phyloP scores from a whole-genome alignment of 2,113 vertebrate genomes.

The Engystomops pustulosus region DNA sequence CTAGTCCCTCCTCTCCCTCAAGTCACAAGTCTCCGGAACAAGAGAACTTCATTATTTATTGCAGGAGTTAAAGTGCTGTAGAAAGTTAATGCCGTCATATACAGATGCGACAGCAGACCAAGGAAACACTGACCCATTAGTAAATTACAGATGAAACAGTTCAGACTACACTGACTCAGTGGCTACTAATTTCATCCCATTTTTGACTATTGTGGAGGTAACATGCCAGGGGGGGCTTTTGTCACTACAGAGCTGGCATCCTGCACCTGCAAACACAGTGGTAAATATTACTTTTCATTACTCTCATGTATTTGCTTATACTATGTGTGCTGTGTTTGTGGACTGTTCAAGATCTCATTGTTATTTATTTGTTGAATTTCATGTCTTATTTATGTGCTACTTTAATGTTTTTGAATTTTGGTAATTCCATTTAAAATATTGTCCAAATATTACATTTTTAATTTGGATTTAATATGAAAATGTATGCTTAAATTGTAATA shows the following conservation, averaged over 20 bases:
- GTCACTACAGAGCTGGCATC: conserved; percentile 4
- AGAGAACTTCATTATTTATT: conserved; percentile 45
- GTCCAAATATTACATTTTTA: no score
- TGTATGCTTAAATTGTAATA: no score
- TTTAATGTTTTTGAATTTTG: neutral
- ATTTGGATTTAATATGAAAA: neutral
- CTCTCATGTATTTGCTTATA: neutral
- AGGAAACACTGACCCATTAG: neutral
- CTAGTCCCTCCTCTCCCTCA: conserved; percentile 29
- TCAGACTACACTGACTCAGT: neutral
- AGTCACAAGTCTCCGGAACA: conserved; percentile 20
- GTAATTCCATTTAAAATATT: neutral
- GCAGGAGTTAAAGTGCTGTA: conserved; percentile 23
- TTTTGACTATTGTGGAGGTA: neutral
- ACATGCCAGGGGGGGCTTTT: conserved; percentile 42
- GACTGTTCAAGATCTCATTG: no score
- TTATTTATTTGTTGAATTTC: no score
- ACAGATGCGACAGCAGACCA: neutral
- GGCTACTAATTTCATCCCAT: neutral
- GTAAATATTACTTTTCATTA: conserved; percentile 20
- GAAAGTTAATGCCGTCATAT: conserved; percentile 17
- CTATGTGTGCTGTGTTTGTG: neutral
- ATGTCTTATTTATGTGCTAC: no score
- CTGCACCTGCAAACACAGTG: conserved; percentile 45
- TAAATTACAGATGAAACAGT: neutral